Percentiles rank a stretch among this genome's conserved stretches.
Evolutionary conservation across 2,888 invertebrate species (phyloP).

Genomic region (Pyrgus malvae): DNA sequence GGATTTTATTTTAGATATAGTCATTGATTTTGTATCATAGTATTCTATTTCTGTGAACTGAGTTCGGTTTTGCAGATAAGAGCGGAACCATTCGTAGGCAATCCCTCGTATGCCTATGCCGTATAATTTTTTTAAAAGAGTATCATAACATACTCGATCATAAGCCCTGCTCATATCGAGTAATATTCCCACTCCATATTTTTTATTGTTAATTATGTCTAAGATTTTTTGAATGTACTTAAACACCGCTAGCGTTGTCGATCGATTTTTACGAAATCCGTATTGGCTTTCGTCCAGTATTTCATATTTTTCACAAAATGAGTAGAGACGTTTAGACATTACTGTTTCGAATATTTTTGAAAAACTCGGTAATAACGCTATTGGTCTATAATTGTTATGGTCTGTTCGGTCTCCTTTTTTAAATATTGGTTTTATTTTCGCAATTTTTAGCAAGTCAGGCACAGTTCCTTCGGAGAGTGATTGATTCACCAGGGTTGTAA

Average conservation of each 20-base stretch:
- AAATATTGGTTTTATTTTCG: not conserved
- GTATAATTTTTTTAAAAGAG: not conserved
- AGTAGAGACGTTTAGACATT: not conserved
- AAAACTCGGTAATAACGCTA: not conserved
- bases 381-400: not conserved
- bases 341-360: not conserved
- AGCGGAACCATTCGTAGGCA: not conserved
- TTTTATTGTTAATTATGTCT: not conserved
- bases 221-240: not conserved
- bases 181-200: not conserved
- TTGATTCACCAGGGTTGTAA: no score
- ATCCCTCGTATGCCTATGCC: not conserved
- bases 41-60: not conserved
- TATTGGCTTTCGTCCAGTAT: no score
- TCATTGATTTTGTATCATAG: not conserved
- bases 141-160: not conserved
- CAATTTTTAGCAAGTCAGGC: not conserved
- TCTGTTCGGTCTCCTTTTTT: not conserved
- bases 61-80: not conserved
- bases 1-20: not conserved
- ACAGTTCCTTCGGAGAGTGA: no score
- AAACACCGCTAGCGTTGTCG: not conserved
- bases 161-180: not conserved
- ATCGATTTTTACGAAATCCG: not conserved
- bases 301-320: not conserved